phyloP scores from a whole-genome alignment of 2,888 invertebrate species.

The Melinaea menophilus region DNA sequence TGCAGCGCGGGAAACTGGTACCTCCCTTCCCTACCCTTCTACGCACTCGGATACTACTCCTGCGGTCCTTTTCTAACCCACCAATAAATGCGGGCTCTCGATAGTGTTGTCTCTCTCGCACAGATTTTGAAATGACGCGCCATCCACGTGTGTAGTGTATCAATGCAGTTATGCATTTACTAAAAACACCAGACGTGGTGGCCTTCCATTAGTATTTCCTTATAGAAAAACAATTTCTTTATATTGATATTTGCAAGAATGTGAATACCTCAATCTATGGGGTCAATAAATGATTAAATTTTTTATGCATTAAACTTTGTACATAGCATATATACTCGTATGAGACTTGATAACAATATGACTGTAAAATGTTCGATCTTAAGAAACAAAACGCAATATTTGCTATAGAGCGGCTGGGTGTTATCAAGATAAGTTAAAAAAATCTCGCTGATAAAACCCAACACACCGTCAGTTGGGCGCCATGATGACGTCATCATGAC shows the following conservation, averaged over 20 bases:
- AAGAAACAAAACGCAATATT: background rate
- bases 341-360: background rate
- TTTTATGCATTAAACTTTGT: no score
- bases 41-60: slow-evolving; percentile 27
- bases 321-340: no score
- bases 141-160: slow-evolving; percentile 36
- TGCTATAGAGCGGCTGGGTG: background rate
- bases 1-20: slow-evolving; percentile 61
- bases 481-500: slow-evolving; percentile 43
- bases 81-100: background rate
- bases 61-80: slow-evolving; percentile 26
- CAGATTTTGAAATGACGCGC: slow-evolving; percentile 23
- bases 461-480: slow-evolving; percentile 33
- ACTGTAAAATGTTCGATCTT: background rate
- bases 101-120: slow-evolving; percentile 28
- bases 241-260: background rate
- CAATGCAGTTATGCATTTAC: slow-evolving; percentile 19
- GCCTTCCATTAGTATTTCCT: slow-evolving; percentile 4
- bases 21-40: slow-evolving; percentile 45
- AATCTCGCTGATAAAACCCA: slow-evolving; percentile 27
- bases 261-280: background rate
- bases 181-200: slow-evolving; percentile 8
- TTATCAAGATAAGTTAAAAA: slow-evolving; percentile 30
- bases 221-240: background rate
- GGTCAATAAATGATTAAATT: no score